These are phyloP conservation scores for Chaetops frenatus DNA, from an alignment of 2,113 vertebrate genomes.

Conservation along the genomic window DNA sequence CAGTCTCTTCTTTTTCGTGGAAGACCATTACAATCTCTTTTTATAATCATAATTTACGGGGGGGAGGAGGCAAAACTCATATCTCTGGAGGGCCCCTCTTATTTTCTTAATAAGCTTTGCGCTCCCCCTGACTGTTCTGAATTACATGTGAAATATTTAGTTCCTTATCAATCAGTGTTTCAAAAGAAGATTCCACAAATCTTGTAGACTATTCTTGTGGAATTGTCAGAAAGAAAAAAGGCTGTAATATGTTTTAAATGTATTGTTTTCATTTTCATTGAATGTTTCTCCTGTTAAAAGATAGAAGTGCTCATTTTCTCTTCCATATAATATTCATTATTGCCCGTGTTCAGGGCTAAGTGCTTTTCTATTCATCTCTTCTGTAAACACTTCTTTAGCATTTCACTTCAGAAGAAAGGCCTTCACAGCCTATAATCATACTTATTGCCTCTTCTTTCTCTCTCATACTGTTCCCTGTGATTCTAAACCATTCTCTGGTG, in stretches of 20 bases:
- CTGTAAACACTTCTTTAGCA: background rate
- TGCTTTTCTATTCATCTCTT: background rate
- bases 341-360: background rate
- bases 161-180: background rate
- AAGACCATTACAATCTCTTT: background rate
- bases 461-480: background rate
- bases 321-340: background rate
- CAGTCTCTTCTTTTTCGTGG: background rate
- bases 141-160: background rate
- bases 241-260: background rate
- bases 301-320: background rate
- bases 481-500: background rate
- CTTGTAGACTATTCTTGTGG: background rate
- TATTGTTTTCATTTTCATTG: conserved; percentile 19
- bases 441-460: background rate
- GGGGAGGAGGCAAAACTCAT: rapidly evolving
- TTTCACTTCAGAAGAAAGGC: background rate
- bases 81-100: background rate
- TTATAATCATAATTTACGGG: background rate
- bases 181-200: background rate
- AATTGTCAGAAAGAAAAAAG: background rate
- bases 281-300: background rate
- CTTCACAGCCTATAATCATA: background rate
- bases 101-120: background rate
- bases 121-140: background rate